Conservation (phyloP, 2,888 invertebrate genomes). For the Ariolimax columbianus region DNA sequence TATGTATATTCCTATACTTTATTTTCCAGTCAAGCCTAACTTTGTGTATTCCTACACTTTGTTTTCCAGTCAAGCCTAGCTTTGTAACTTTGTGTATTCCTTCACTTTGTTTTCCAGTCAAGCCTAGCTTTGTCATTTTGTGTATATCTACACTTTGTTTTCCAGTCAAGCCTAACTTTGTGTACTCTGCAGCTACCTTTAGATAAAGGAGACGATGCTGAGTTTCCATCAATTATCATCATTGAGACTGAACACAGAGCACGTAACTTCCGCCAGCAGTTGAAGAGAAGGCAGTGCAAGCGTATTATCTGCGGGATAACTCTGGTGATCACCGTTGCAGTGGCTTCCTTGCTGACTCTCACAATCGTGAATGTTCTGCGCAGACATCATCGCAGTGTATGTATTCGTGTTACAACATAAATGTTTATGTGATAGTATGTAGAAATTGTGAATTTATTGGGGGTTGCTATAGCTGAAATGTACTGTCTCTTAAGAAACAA, state of each 20-base stretch:
- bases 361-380: slow-evolving; percentile 45
- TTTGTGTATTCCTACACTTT: too few species aligned
- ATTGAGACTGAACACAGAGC: slow-evolving; percentile 42
- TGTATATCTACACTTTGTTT: too few species aligned
- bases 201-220: slow-evolving; percentile 47
- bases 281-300: not conserved
- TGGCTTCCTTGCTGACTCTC: slow-evolving; percentile 45
- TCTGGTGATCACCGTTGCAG: slow-evolving; percentile 35
- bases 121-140: too few species aligned
- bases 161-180: not conserved
- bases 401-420: not conserved
- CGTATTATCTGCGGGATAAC: slow-evolving; percentile 31
- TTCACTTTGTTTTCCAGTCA: too few species aligned
- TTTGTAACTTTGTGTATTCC: too few species aligned
- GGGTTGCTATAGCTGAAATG: too few species aligned
- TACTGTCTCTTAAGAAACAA: too few species aligned
- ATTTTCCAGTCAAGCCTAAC: too few species aligned
- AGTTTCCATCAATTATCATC: slow-evolving; percentile 28
- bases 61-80: too few species aligned
- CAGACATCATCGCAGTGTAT: slow-evolving; percentile 46
- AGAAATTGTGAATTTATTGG: too few species aligned
- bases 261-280: not conserved
- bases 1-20: too few species aligned
- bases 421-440: not conserved
- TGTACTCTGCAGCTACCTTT: not conserved